Evolutionary conservation across 2,797 vertebrate species (phyloP).

Genomic region (Galago senegalensis): DNA sequence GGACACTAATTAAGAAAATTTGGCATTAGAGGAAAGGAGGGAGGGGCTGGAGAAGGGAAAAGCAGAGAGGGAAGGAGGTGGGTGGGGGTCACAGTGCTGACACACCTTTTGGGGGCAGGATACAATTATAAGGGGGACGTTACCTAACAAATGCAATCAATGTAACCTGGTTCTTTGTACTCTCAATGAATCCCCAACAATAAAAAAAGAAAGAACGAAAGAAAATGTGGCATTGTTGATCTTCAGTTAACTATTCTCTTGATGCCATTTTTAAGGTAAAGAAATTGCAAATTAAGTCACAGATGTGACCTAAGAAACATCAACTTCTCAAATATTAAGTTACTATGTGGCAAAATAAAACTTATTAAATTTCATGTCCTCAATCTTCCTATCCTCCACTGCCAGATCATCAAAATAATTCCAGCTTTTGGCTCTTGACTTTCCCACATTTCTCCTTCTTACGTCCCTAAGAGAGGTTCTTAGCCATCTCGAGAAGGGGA

Average conservation of each 20-base stretch:
- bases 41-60: too few relatives aligned
- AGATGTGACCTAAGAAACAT: not conserved
- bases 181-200: too few relatives aligned
- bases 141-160: too few relatives aligned
- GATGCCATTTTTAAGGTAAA: conserved; percentile 6
- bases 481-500: not conserved
- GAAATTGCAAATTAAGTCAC: not conserved
- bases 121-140: too few relatives aligned
- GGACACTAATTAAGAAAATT: conserved; percentile 4
- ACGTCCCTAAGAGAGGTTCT: not conserved
- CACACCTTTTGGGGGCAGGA: too few relatives aligned
- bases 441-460: not conserved
- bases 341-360: not conserved
- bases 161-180: too few relatives aligned
- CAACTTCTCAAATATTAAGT: not conserved
- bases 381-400: not conserved
- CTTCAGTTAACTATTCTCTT: conserved; percentile 27
- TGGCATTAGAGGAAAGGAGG: not conserved
- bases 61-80: too few relatives aligned
- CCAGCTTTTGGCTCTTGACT: not conserved
- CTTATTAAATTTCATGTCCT: not conserved
- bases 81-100: too few relatives aligned
- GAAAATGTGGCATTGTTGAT: not conserved
- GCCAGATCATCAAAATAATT: not conserved
- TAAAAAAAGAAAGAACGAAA: not conserved